Conservation (phyloP, 2,113 vertebrate species). For the Cacatua alba region DNA sequence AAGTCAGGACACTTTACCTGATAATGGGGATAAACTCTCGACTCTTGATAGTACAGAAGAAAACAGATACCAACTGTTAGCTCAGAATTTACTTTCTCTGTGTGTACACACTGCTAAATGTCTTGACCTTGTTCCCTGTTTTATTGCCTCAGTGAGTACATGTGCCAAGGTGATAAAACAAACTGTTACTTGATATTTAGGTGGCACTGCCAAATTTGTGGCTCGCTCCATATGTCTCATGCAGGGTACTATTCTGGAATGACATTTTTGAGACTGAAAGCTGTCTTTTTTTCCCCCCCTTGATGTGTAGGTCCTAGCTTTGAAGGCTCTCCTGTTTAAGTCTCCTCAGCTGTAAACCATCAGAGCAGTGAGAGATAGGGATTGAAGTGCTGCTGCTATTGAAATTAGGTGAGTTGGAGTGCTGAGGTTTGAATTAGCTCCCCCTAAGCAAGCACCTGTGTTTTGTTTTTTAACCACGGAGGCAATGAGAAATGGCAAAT, state of each 20-base stretch:
- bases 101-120: conserved; percentile 15
- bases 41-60: not conserved
- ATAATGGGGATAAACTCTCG: not conserved
- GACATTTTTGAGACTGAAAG: not conserved
- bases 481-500: not conserved
- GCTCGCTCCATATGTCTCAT: not conserved
- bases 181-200: conserved; percentile 52
- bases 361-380: not conserved
- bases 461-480: not conserved
- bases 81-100: conserved; percentile 26
- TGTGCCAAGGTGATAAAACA: conserved; percentile 54
- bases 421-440: not conserved
- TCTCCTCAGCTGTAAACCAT: not conserved
- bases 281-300: not conserved
- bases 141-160: conserved; percentile 14
- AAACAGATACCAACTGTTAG: not conserved
- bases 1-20: not conserved
- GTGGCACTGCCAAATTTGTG: conserved; percentile 24
- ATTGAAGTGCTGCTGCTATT: not conserved
- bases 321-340: not conserved
- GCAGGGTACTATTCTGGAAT: conserved; percentile 24
- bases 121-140: conserved; percentile 27
- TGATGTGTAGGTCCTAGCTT: not conserved
- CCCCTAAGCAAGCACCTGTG: not conserved
- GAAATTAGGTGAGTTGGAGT: not conserved